Base-by-base conservation (phyloP, 2,797 vertebrate species). In the Sebastes glaucus region DNA sequence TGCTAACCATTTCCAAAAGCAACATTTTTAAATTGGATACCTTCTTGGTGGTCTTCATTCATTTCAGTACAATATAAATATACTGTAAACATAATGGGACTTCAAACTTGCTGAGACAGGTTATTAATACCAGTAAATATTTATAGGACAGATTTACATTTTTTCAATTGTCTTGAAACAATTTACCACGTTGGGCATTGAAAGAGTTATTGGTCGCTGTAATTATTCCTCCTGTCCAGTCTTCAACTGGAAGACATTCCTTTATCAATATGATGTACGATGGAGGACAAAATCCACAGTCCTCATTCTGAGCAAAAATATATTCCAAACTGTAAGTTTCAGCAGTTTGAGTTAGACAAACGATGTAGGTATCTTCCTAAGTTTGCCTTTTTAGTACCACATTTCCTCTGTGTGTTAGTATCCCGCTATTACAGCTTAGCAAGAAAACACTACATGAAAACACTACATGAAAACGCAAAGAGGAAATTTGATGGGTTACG, bases 1-100 rank as follows among this genome's bases (percentile, higher is more conserved):
- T 72, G 52, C 28, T 42, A n/a, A 71, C n/a, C 22, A 64, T 73
- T 89, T 82, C 63, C 75, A 28, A 70, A 84, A 84, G 59, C 30
- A 32, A 20, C 7, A 1, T n/a, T 74, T 73, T 57, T 5, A n/a
- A 20, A 56, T 49, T 55, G 20, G 18, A 38, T 66, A 38, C 8
- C 30, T 55, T 3, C n/a, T 11, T 42, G 38, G 38, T 69, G 61
- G 60, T 78, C 32, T 23, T 23, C 4, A n/a, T 61, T 81, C 0
- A 59, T 63, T 66, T 57, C 56, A 74, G 20, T 56, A 27, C 3
- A 25, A 30, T 30, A 25, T 22, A 30, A 57, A 67, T 38, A 23
- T 5, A 38, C 35, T 35, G 33, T 35, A 61, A 65, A 61, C 3
- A 16, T 11, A 11, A 28, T 52, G 4, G 5, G 18, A 57, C 18